Evolutionary conservation across 2,888 invertebrate species (phyloP).

Genomic region (Synergus gifuensis): DNA sequence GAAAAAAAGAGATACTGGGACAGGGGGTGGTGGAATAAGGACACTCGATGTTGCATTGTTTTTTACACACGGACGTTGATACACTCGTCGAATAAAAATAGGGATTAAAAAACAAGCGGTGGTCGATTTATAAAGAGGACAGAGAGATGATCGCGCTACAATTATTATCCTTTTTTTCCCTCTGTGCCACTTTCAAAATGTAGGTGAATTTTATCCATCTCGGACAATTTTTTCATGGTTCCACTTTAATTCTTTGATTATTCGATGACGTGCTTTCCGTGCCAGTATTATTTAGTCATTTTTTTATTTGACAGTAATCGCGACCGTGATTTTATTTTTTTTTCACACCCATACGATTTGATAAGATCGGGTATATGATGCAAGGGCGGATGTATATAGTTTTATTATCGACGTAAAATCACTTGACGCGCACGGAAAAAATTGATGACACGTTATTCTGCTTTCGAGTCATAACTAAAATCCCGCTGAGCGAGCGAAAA

Average conservation of each 20-base stretch:
- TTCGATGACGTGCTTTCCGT: not conserved
- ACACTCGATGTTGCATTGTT: conserved; percentile 53
- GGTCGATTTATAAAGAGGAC: conserved; percentile 29
- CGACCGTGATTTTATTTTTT: conserved; percentile 57
- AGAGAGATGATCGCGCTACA: conserved; percentile 8
- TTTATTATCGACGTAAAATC: conserved; percentile 30
- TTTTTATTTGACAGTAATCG: conserved; percentile 63
- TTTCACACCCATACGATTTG: conserved; percentile 58
- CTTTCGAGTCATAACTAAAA: conserved; percentile 23
- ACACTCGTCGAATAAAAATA: conserved; percentile 41
- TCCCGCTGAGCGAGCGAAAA: not conserved
- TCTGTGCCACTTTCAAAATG: conserved; percentile 31
- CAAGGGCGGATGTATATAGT: conserved; percentile 5
- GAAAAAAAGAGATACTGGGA: conserved; percentile 45
- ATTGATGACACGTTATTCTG: conserved; percentile 33
- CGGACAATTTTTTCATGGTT: conserved; percentile 10
- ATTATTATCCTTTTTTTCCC: conserved; percentile 10
- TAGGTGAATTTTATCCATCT: conserved; percentile 35
- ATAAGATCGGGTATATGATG: conserved; percentile 55
- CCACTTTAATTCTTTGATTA: conserved; percentile 30
- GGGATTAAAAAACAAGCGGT: conserved; percentile 34
- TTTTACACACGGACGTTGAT: conserved; percentile 47
- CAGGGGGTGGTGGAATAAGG: conserved; percentile 40
- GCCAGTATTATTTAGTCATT: not conserved
- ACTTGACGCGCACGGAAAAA: conserved; percentile 16